These are phyloP conservation scores for Tenthredo mesomela DNA, from an alignment of 2,888 invertebrate species.

Conservation along the genomic window DNA sequence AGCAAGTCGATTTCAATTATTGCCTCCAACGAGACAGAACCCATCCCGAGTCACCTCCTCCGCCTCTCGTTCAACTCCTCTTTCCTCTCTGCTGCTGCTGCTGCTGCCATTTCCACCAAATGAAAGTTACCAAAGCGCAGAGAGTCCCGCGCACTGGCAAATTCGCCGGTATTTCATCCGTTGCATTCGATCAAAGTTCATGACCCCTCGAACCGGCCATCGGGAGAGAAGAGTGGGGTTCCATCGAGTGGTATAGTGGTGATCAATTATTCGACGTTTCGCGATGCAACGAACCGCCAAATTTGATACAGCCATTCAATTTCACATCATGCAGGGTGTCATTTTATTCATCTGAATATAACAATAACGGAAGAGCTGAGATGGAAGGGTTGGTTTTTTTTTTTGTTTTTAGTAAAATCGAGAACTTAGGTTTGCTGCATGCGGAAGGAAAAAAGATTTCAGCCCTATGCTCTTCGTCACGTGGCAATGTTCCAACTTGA, in stretches of 20 bases:
- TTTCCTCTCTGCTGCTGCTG: background rate
- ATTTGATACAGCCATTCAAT: conserved; percentile 8
- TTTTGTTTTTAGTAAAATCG: background rate
- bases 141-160: conserved; percentile 43
- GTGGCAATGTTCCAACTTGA: conserved; percentile 44
- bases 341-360: background rate
- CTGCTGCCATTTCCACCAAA: background rate
- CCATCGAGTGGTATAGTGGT: background rate
- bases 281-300: conserved; percentile 27
- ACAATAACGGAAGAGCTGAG: background rate
- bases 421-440: background rate
- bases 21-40: conserved; percentile 30
- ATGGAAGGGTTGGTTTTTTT: too few relatives aligned
- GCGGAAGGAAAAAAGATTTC: background rate
- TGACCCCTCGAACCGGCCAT: conserved; percentile 27
- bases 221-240: background rate
- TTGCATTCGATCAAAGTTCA: conserved; percentile 46
- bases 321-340: background rate
- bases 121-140: conserved; percentile 33
- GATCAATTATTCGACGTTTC: conserved; percentile 43
- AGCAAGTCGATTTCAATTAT: conserved; percentile 36
- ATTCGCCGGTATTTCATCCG: conserved; percentile 45
- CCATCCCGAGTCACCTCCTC: conserved; percentile 10
- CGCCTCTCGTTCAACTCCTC: background rate
- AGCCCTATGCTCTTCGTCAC: background rate